These are phyloP conservation scores for Oncorhynchus kisutch DNA, from an alignment of 2,113 vertebrate genomes.

Conservation along the genomic window DNA sequence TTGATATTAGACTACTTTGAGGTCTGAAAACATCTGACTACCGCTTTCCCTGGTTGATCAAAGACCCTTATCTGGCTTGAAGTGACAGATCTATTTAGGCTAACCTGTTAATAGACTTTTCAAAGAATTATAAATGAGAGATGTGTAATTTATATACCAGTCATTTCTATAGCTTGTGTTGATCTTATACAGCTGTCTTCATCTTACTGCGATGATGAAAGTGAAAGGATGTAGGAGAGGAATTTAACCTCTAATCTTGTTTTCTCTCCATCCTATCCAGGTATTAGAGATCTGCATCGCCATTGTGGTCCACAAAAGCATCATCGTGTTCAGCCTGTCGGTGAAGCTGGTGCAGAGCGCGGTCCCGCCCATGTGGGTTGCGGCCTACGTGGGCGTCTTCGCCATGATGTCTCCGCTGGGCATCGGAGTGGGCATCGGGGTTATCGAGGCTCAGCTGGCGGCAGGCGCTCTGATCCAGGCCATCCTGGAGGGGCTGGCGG, in stretches of 20 bases:
- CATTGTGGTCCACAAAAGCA: conserved; percentile 86
- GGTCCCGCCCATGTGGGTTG: conserved; percentile 69
- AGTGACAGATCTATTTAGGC: too few relatives aligned
- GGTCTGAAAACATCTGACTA: too few relatives aligned
- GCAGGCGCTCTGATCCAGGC: conserved; percentile 74
- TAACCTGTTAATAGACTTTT: too few relatives aligned
- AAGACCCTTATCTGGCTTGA: too few relatives aligned
- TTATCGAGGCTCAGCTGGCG: conserved; percentile 68
- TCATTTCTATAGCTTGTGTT: too few relatives aligned
- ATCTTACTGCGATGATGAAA: too few relatives aligned
- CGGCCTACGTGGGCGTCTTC: conserved; percentile 75
- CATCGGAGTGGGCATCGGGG: conserved; percentile 76
- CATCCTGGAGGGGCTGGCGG: conserved; percentile 82
- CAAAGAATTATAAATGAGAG: too few relatives aligned
- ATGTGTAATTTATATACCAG: too few relatives aligned
- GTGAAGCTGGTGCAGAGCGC: conserved; percentile 80
- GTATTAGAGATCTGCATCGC: conserved; percentile 84
- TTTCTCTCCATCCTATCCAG: conserved; percentile 38
- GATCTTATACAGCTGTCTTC: too few relatives aligned
- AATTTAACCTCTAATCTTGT: neutral
- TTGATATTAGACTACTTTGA: too few relatives aligned
- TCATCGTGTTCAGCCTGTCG: conserved; percentile 85
- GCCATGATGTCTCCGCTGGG: conserved; percentile 84
- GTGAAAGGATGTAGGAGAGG: too few relatives aligned
- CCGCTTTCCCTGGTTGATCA: too few relatives aligned